Evolutionary conservation across 2,888 invertebrate species (phyloP).

Genomic region (Leucophora obtusa): DNA sequence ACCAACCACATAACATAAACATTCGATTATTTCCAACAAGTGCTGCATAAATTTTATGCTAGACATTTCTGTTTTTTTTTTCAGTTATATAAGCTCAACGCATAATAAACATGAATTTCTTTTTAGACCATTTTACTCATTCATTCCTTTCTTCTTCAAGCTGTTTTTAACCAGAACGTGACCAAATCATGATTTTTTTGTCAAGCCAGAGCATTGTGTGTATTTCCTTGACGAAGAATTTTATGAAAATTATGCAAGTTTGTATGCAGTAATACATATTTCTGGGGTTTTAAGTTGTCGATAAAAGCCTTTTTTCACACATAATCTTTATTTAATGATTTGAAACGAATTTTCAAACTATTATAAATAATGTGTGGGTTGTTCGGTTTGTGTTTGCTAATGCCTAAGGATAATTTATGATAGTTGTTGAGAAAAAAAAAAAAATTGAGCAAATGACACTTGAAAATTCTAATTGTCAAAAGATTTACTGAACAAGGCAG

Average conservation of each 20-base stretch:
- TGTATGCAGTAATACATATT: constrained; percentile 25
- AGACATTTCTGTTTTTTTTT: constrained; percentile 18
- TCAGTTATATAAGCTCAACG: constrained; percentile 23
- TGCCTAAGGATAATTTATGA: constrained; percentile 54
- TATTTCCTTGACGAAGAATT: neutral
- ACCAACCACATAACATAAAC: constrained; percentile 9
- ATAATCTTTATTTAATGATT: constrained; percentile 61
- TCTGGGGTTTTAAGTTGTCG: neutral
- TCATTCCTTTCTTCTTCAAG: neutral
- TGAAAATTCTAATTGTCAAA: constrained; percentile 38
- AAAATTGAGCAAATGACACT: constrained; percentile 47
- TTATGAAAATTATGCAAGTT: constrained; percentile 19
- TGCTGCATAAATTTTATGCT: constrained; percentile 47
- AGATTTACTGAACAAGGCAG: neutral
- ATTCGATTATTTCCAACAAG: constrained; percentile 40
- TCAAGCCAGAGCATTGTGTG: constrained; percentile 10
- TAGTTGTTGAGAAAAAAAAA: constrained; percentile 15
- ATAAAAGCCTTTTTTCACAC: constrained; percentile 19
- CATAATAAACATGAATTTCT: constrained; percentile 52
- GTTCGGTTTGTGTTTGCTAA: constrained; percentile 20
- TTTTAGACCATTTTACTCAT: constrained; percentile 22
- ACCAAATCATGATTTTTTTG: constrained; percentile 65
- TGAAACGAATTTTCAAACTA: constrained; percentile 41
- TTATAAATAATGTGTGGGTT: constrained; percentile 21
- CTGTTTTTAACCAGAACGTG: constrained; percentile 61